Evolutionary conservation across 2,888 invertebrate species (phyloP).

Genomic region (Cyaniris semiargus): DNA sequence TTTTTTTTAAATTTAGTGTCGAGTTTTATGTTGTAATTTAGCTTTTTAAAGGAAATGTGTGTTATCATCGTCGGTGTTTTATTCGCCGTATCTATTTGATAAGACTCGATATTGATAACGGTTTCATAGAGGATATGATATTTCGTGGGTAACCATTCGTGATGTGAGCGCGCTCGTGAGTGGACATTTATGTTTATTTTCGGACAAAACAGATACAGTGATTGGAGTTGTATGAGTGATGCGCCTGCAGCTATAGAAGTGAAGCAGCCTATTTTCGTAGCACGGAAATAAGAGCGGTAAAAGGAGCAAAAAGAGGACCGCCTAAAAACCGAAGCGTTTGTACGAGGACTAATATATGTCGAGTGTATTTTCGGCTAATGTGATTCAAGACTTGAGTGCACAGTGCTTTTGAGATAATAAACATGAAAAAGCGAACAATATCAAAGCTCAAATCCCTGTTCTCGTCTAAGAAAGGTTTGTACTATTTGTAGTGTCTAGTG

Average conservation of each 20-base stretch:
- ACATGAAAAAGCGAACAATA: slow-evolving; percentile 76
- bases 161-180: slow-evolving; percentile 38
- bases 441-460: slow-evolving; percentile 74
- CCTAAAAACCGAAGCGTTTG: slow-evolving; percentile 59
- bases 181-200: slow-evolving; percentile 43
- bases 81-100: slow-evolving; percentile 38
- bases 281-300: slow-evolving; percentile 80
- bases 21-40: slow-evolving; percentile 28
- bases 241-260: slow-evolving; percentile 74
- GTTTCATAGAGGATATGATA: slow-evolving; percentile 29
- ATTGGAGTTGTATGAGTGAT: slow-evolving; percentile 65
- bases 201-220: slow-evolving; percentile 44
- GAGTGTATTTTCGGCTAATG: slow-evolving; percentile 74
- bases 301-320: slow-evolving; percentile 77
- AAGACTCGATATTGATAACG: slow-evolving; percentile 39
- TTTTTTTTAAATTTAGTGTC: slow-evolving; percentile 25
- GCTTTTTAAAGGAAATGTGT: slow-evolving; percentile 15
- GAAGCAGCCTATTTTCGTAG: slow-evolving; percentile 79
- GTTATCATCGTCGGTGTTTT: slow-evolving; percentile 29
- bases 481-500: slow-evolving; percentile 31
- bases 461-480: slow-evolving; percentile 71
- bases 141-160: slow-evolving; percentile 37
- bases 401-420: slow-evolving; percentile 47
- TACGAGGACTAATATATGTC: slow-evolving; percentile 64
- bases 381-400: slow-evolving; percentile 65